phyloP scores from a whole-genome alignment of 2,888 invertebrate species.

The Drosophila parthenogenetica region DNA sequence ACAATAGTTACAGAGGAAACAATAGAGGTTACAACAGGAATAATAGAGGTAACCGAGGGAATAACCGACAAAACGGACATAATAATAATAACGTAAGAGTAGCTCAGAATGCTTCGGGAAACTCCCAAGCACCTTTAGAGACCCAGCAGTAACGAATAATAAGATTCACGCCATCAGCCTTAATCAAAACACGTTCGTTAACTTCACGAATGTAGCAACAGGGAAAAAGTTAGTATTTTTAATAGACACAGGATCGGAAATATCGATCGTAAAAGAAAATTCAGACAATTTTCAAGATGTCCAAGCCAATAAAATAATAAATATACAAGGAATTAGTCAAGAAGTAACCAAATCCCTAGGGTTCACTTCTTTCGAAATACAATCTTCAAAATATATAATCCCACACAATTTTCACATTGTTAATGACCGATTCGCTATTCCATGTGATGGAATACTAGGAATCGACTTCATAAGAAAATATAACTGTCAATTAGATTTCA shows the following conservation, averaged over 20 bases:
- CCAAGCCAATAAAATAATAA: conserved; percentile 7
- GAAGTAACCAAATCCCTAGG: not conserved
- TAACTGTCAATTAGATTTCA: not conserved
- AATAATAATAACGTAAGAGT: too few relatives aligned
- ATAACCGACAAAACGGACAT: too few relatives aligned
- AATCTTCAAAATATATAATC: conserved; percentile 5
- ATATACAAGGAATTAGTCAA: conserved; percentile 2
- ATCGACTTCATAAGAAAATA: conserved; percentile 10
- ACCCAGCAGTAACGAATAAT: too few relatives aligned
- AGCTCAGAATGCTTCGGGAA: too few relatives aligned
- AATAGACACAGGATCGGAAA: too few relatives aligned
- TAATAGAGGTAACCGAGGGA: too few relatives aligned
- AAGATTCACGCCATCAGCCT: too few relatives aligned
- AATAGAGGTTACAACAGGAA: too few relatives aligned
- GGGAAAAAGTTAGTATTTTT: not conserved
- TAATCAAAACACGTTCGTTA: too few relatives aligned
- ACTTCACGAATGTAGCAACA: too few relatives aligned
- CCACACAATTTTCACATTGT: not conserved
- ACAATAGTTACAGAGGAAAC: too few relatives aligned
- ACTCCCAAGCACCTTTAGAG: too few relatives aligned
- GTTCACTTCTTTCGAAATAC: not conserved
- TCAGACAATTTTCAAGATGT: not conserved
- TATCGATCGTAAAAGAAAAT: conserved; percentile 3
- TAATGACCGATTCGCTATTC: conserved; percentile 1
- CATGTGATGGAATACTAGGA: conserved; percentile 6